Conservation (phyloP, 2,888 invertebrate genomes). For the Ormia ochracea region DNA sequence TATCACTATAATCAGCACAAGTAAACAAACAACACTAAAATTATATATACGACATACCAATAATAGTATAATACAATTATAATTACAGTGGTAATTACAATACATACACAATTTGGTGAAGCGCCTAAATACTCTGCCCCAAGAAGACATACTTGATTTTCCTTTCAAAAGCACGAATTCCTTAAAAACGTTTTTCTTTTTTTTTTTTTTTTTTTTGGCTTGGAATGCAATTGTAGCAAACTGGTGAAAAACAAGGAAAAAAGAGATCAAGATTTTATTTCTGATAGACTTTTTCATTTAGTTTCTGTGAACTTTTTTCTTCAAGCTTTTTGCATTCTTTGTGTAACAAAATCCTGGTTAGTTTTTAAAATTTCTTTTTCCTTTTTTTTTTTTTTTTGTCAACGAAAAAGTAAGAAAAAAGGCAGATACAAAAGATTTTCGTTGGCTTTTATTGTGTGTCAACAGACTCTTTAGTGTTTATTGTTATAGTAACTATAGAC, state of each 20-base stretch:
- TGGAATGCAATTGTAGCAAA: constrained; percentile 38
- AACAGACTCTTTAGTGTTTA: constrained; percentile 61
- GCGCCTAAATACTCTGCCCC: background rate
- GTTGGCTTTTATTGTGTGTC: constrained; percentile 61
- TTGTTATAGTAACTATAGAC: constrained; percentile 55
- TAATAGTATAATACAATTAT: too few species aligned
- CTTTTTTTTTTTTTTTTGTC: background rate
- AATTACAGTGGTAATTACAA: background rate
- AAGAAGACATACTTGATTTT: background rate
- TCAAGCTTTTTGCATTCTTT: constrained; percentile 12
- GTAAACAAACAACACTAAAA: too few species aligned
- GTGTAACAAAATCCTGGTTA: constrained; percentile 1
- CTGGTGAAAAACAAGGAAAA: background rate
- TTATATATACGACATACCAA: too few species aligned
- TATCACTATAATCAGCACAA: too few species aligned
- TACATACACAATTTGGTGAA: background rate
- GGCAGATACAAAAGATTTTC: constrained; percentile 43
- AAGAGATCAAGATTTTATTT: constrained; percentile 57
- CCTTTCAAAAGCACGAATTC: background rate
- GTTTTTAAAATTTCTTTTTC: constrained; percentile 17
- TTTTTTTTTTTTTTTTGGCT: constrained; percentile 61
- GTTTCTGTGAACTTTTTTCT: constrained; percentile 28
- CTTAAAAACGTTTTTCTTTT: too few species aligned
- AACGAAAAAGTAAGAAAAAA: constrained; percentile 19
- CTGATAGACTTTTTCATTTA: constrained; percentile 62